Conservation (phyloP, 2,888 invertebrate species). For the Microplitis deprimator region DNA sequence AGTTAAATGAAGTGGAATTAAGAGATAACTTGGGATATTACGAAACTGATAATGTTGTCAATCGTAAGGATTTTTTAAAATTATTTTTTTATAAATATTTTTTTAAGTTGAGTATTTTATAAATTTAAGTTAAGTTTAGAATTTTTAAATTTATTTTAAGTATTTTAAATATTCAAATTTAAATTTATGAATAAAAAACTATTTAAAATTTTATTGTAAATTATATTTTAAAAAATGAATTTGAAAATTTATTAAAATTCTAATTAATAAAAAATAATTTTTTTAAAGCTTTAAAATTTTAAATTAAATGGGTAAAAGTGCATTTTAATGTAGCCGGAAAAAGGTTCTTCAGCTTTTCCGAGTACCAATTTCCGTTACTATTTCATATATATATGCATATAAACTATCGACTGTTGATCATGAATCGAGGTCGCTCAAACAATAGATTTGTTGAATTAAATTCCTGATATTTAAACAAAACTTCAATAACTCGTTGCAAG, state of each 20-base stretch:
- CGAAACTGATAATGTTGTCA: conserved; percentile 36
- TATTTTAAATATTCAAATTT: too few species aligned
- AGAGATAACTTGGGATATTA: conserved; percentile 48
- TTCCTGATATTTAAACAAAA: not conserved
- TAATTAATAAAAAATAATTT: not conserved
- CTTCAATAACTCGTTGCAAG: not conserved
- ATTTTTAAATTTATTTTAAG: too few species aligned
- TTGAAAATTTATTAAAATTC: not conserved
- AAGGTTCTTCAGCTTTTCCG: not conserved
- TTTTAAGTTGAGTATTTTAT: not conserved
- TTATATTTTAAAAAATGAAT: not conserved
- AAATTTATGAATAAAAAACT: not conserved
- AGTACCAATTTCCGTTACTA: conserved; percentile 30
- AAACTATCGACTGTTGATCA: conserved; percentile 31
- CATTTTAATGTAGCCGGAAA: conserved; percentile 31
- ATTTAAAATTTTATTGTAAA: not conserved
- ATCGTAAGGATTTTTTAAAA: conserved; percentile 26
- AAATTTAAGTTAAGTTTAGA: too few species aligned
- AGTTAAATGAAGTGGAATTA: conserved; percentile 56
- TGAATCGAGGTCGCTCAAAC: conserved; percentile 36
- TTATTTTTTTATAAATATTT: not conserved
- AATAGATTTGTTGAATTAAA: conserved; percentile 6
- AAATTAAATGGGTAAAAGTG: conserved; percentile 11
- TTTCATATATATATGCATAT: conserved; percentile 12
- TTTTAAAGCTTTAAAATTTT: not conserved